Conservation (phyloP, 2,888 invertebrate genomes). For the Mesorhabditis spiculigera region DNA sequence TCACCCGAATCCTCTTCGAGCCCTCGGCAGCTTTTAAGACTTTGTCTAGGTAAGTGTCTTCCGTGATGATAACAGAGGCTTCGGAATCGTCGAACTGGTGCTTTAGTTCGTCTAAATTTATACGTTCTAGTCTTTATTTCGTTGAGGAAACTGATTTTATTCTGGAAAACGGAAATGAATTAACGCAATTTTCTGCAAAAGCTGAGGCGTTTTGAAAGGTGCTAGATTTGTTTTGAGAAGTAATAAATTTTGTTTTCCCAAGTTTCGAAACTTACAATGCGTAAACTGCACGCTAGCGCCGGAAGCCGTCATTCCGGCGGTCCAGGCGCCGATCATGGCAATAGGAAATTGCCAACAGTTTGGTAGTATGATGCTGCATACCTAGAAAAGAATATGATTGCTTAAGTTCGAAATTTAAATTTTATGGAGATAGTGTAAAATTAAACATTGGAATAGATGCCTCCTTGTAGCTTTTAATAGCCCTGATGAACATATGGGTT, state of each 20-base stretch:
- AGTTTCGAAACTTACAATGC: neutral
- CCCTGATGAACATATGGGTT: too few species aligned
- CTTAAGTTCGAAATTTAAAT: too few species aligned
- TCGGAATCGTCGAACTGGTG: neutral
- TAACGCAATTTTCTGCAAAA: too few species aligned
- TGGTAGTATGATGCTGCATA: neutral
- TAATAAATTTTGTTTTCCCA: too few species aligned
- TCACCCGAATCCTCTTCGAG: neutral
- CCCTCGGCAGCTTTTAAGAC: neutral
- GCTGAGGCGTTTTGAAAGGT: too few species aligned
- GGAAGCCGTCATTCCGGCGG: slow-evolving; percentile 1
- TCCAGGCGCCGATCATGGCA: neutral
- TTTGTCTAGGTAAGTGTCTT: neutral
- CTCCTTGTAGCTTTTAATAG: too few species aligned
- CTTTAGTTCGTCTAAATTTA: neutral
- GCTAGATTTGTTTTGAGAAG: too few species aligned
- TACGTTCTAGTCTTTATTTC: too few species aligned
- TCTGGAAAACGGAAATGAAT: too few species aligned
- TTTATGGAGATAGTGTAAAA: too few species aligned
- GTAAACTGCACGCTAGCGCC: neutral
- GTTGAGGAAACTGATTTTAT: too few species aligned
- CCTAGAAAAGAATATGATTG: neutral
- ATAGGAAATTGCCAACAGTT: neutral
- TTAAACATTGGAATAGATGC: too few species aligned
- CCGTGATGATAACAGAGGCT: neutral